phyloP scores from a whole-genome alignment of 2,888 invertebrate genomes.

The Tiliacea aurago region DNA sequence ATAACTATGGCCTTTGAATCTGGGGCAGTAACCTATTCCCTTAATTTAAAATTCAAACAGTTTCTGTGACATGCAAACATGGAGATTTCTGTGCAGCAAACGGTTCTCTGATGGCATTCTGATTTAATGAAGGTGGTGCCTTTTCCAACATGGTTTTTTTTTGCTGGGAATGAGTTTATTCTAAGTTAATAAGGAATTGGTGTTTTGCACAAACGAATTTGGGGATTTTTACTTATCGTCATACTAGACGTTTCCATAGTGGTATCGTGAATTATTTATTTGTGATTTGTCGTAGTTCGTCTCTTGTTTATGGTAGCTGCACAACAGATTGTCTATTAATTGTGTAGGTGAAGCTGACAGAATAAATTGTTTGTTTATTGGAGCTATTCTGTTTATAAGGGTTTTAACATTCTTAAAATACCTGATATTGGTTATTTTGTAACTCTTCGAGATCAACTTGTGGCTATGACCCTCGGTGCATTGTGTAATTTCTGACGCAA shows the following conservation, averaged over 20 bases:
- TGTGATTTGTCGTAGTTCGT: slow-evolving; percentile 14
- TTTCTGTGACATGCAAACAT: slow-evolving; percentile 69
- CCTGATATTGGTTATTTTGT: slow-evolving; percentile 40
- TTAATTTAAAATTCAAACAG: slow-evolving; percentile 78
- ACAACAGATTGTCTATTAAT: slow-evolving; percentile 15
- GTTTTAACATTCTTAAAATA: slow-evolving; percentile 24
- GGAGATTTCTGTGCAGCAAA: slow-evolving; percentile 66
- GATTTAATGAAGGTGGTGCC: slow-evolving; percentile 48
- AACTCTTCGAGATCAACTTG: slow-evolving; percentile 53
- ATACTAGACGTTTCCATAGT: slow-evolving; percentile 10
- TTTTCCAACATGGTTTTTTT: slow-evolving; percentile 19
- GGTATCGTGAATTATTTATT: slow-evolving; percentile 15
- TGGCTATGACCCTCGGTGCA: slow-evolving; percentile 61
- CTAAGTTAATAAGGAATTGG: slow-evolving; percentile 4
- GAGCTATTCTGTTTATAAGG: slow-evolving; percentile 11
- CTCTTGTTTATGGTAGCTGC: slow-evolving; percentile 12
- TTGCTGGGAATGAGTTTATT: slow-evolving; percentile 16
- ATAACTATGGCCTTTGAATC: slow-evolving; percentile 72
- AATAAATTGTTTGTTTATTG: slow-evolving; percentile 16
- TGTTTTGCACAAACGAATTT: slow-evolving; percentile 1
- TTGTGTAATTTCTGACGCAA: slow-evolving; percentile 80
- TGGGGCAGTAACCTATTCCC: slow-evolving; percentile 79
- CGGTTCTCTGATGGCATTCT: slow-evolving; percentile 64
- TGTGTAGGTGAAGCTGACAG: neutral
- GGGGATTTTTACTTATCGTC: slow-evolving; percentile 2